Base-by-base conservation (phyloP, 2,113 vertebrate species). In the Corapipo altera region DNA sequence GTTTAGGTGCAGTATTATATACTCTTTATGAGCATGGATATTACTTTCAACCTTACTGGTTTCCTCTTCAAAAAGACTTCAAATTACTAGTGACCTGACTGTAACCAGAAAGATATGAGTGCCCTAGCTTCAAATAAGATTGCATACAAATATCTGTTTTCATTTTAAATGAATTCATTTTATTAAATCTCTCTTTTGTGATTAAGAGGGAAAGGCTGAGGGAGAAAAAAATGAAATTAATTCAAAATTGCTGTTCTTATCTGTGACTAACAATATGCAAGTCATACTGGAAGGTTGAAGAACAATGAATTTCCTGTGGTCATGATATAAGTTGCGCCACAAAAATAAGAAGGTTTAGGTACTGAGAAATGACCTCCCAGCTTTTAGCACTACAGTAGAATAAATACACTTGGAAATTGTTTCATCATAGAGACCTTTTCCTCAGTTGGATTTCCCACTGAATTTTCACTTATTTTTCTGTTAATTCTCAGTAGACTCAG, bases 401-500 rank as follows among this genome's bases (percentile, higher is more conserved):
- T 57, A 66, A 54, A 76, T n/a, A 66, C 14, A 32, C 51, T 67
- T 80, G 27, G 21, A 62, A 74, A 78, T 32, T 12, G 8, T 73
- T 86, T 75, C 27, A 24, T 58, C 15, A 27, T 85, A 62, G 15
- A 67, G n/a, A 75, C 54, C 75, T 92, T 88, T 92, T 66, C 49
- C 49, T 95, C 23, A 58, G 51, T 59, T 95, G 51, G 58, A 75
- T 90, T 84, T 78, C 32, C 33, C 32, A 65, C 39, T 84, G 64
- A 87, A 77, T 94, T 93, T 92, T 94, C 30, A 32, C 39, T 79
- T 88, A 35, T 55, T 74, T 92, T 82, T 64, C 12, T 24, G 24
- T 95, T 88, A 70, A 91, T 93, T 90, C 49, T 93, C 83, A 76
- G 58, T 64, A 94, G 94, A 64, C 65, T 74, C 41, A 18, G 24